Evolutionary conservation across 2,113 vertebrate species (phyloP).

Genomic region (Ivindomyrus marchei): DNA sequence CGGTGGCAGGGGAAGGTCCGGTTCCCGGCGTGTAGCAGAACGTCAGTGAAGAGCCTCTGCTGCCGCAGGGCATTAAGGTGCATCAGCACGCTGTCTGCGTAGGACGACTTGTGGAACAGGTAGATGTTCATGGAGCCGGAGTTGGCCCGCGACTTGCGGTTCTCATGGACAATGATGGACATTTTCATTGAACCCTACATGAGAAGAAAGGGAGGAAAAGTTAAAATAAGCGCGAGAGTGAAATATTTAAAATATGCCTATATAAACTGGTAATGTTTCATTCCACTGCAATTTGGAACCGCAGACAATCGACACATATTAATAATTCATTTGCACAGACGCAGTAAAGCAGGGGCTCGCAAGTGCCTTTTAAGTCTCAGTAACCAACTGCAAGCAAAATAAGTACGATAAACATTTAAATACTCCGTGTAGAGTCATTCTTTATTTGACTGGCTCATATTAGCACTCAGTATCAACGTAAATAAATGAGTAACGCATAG

Average conservation of each 20-base stretch:
- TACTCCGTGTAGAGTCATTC: background rate
- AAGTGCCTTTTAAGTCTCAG: background rate
- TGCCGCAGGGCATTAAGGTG: slow-evolving; percentile 71
- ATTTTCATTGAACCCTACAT: slow-evolving; percentile 75
- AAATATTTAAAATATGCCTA: background rate
- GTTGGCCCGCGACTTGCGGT: slow-evolving; percentile 72
- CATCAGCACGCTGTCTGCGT: slow-evolving; percentile 67
- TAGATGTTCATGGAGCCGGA: slow-evolving; percentile 67
- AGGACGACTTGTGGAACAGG: slow-evolving; percentile 71
- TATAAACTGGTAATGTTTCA: background rate
- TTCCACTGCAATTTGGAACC: background rate
- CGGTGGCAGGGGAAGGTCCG: slow-evolving; percentile 72
- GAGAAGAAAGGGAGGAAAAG: slow-evolving; percentile 12
- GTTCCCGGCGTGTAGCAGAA: slow-evolving; percentile 66
- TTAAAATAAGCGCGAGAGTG: background rate
- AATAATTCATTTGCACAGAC: background rate
- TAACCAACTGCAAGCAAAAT: background rate
- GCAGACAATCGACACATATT: background rate
- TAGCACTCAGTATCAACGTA: background rate
- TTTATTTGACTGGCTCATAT: background rate
- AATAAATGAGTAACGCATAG: background rate
- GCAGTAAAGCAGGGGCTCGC: background rate
- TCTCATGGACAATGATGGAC: slow-evolving; percentile 76
- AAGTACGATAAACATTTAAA: background rate
- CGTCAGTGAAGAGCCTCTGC: slow-evolving; percentile 70